Evolutionary conservation across 2,797 vertebrate species (phyloP).

Genomic region (Liparis tanakae): DNA sequence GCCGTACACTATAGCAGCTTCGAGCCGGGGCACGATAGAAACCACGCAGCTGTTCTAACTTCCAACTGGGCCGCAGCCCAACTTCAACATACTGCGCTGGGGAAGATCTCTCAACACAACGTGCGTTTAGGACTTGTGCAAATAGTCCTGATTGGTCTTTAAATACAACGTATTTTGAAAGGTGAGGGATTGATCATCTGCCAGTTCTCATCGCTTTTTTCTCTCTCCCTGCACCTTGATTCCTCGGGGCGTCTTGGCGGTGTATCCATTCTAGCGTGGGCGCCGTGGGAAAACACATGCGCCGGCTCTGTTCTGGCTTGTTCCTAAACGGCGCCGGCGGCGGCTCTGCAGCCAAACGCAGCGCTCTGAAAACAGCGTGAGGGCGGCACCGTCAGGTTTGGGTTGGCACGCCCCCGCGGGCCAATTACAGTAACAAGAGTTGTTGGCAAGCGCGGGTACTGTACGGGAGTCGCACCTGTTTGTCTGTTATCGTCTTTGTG

Average conservation of each 20-base stretch:
- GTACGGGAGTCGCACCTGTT: neutral
- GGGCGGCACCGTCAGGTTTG: slow-evolving; percentile 24
- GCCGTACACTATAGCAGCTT: slow-evolving; percentile 25
- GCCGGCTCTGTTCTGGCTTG: slow-evolving; percentile 68
- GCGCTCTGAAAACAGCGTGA: slow-evolving; percentile 32
- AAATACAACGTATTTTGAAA: slow-evolving; percentile 3
- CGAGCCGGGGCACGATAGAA: slow-evolving; percentile 54
- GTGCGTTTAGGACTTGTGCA: slow-evolving; percentile 26
- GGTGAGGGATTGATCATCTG: neutral
- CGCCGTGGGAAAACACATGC: slow-evolving; percentile 61
- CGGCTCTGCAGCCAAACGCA: slow-evolving; percentile 13
- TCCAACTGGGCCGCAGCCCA: slow-evolving; percentile 47
- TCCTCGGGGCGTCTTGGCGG: slow-evolving; percentile 43
- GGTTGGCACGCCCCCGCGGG: slow-evolving; percentile 39
- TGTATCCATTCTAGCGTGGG: slow-evolving; percentile 41
- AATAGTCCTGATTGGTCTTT: slow-evolving; percentile 45
- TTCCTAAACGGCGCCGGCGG: slow-evolving; percentile 27
- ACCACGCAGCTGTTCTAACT: slow-evolving; percentile 48
- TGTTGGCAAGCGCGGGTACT: slow-evolving; percentile 2
- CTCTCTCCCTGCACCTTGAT: slow-evolving; percentile 27
- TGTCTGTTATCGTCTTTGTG: slow-evolving; percentile 15
- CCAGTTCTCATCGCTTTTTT: slow-evolving; percentile 32
- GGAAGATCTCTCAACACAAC: slow-evolving; percentile 34
- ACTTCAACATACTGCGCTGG: slow-evolving; percentile 39
- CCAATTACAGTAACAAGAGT: slow-evolving; percentile 37